Evolutionary conservation across 2,888 invertebrate species (phyloP).

Genomic region (Eupeodes luniger): DNA sequence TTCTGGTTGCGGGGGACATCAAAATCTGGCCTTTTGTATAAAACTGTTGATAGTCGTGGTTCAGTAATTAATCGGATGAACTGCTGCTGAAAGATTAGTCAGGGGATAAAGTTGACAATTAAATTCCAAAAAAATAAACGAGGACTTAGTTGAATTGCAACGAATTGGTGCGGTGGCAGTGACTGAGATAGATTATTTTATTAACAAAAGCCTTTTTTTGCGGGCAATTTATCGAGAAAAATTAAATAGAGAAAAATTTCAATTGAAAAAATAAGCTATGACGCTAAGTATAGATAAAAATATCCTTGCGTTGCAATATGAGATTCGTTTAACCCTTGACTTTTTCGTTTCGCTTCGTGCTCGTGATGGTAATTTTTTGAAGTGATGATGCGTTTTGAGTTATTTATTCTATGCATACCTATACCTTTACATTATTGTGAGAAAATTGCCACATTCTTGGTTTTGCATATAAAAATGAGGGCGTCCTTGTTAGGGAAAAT

Average conservation of each 20-base stretch:
- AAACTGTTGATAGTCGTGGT: constrained; percentile 66
- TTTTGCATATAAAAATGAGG: neutral
- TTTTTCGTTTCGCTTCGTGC: neutral
- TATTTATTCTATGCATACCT: neutral
- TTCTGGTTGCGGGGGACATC: neutral
- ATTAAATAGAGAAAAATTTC: neutral
- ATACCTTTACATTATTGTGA: neutral
- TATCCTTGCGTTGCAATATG: neutral
- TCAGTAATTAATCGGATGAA: constrained; percentile 68
- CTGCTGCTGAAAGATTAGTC: constrained; percentile 46
- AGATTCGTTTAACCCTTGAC: neutral
- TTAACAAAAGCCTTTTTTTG: neutral
- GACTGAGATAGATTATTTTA: constrained; percentile 6
- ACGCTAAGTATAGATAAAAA: neutral
- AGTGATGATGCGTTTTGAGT: neutral
- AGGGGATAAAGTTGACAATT: constrained; percentile 50
- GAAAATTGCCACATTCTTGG: neutral
- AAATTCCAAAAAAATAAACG: constrained; percentile 4
- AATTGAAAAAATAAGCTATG: neutral
- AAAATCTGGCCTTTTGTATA: constrained; percentile 60
- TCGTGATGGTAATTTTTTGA: too few species aligned
- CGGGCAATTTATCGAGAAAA: constrained; percentile 21
- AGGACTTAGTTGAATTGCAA: constrained; percentile 2
- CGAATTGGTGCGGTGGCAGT: neutral
- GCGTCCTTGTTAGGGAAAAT: neutral